These are phyloP conservation scores for Gallinago solitaria DNA, from an alignment of 2,797 vertebrate genomes.

Conservation along the genomic window DNA sequence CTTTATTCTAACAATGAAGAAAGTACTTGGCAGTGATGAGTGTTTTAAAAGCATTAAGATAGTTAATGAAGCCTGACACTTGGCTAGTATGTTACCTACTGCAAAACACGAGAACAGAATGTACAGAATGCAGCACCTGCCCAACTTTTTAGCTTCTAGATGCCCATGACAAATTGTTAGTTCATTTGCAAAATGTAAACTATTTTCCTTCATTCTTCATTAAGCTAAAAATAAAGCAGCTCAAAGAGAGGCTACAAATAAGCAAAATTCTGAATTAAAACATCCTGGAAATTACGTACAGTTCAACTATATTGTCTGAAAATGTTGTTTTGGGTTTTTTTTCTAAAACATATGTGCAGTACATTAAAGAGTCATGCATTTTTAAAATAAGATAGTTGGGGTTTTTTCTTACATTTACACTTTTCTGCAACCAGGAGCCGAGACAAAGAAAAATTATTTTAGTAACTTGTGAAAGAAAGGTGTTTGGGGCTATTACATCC, in stretches of 20 bases:
- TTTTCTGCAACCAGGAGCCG: background rate
- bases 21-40: background rate
- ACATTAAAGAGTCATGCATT: rapidly evolving
- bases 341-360: background rate
- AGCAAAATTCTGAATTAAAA: background rate
- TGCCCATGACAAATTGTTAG: background rate
- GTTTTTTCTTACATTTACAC: background rate
- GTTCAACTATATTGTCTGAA: background rate
- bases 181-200: background rate
- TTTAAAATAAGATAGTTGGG: background rate
- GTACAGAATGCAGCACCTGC: background rate
- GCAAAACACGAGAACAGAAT: background rate
- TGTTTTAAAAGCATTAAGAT: background rate
- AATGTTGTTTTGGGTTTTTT: background rate
- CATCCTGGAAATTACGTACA: background rate
- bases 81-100: background rate
- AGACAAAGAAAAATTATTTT: background rate
- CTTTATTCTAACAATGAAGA: background rate
- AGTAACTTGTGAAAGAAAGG: background rate
- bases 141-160: background rate
- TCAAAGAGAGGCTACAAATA: background rate
- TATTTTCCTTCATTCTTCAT: background rate
- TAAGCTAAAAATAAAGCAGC: background rate
- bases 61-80: background rate
- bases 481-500: background rate